Conservation (phyloP, 2,797 vertebrate genomes). For the Alouatta caraya region DNA sequence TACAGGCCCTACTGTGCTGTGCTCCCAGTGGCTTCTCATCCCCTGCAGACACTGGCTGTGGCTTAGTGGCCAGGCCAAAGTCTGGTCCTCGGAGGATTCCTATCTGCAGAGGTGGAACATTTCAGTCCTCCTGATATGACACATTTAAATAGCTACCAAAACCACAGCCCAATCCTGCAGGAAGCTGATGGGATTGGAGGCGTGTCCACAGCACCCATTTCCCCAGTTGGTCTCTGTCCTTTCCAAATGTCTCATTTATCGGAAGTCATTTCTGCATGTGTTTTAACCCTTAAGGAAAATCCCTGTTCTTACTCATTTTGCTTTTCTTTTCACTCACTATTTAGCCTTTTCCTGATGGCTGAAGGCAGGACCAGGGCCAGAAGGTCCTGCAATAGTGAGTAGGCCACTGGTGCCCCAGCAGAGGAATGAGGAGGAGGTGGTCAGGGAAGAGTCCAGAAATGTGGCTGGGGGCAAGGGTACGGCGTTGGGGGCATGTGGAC, state of each 20-base stretch:
- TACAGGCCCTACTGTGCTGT: accelerated
- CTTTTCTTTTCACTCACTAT: neutral
- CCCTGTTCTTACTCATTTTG: neutral
- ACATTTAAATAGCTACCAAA: neutral
- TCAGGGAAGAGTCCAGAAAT: neutral
- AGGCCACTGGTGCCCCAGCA: neutral
- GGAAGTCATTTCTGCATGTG: neutral
- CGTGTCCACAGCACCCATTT: neutral
- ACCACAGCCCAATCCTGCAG: neutral
- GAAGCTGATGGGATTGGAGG: neutral
- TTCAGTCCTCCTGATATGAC: neutral
- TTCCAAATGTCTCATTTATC: neutral
- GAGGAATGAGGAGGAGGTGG: neutral
- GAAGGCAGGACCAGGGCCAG: neutral
- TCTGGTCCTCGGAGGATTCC: conserved; percentile 21
- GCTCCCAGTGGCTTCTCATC: accelerated
- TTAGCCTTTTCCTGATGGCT: neutral
- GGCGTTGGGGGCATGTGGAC: neutral
- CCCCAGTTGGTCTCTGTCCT: neutral
- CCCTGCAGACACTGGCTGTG: neutral
- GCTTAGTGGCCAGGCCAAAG: neutral
- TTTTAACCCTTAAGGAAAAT: neutral
- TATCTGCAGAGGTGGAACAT: neutral
- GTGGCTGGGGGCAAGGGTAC: neutral
- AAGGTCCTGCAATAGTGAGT: neutral